Evolutionary conservation across 2,888 invertebrate genomes (phyloP).

Genomic region (Actias luna): DNA sequence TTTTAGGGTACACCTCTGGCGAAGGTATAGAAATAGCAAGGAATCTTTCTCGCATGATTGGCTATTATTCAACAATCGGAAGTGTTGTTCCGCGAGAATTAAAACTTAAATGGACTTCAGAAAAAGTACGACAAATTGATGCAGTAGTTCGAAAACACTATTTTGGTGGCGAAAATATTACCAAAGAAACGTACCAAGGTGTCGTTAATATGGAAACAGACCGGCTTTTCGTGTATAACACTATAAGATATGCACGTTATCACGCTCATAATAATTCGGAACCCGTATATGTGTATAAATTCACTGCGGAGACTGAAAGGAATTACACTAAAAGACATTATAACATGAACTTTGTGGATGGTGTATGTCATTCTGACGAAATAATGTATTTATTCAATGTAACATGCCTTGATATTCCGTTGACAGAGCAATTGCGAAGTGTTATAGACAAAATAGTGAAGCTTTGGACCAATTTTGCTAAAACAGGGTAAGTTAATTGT

Average conservation of each 20-base stretch:
- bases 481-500: slow-evolving; percentile 55
- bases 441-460: slow-evolving; percentile 53
- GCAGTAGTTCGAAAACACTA: slow-evolving; percentile 60
- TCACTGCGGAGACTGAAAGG: slow-evolving; percentile 64
- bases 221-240: slow-evolving; percentile 61
- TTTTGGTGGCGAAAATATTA: slow-evolving; percentile 51
- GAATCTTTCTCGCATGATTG: slow-evolving; percentile 43
- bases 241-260: slow-evolving; percentile 60
- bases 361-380: slow-evolving; percentile 73
- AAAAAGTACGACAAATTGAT: slow-evolving; percentile 47
- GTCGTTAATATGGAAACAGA: slow-evolving; percentile 59
- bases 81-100: slow-evolving; percentile 68
- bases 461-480: slow-evolving; percentile 68
- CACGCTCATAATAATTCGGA: slow-evolving; percentile 37
- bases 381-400: slow-evolving; percentile 65
- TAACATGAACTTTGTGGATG: slow-evolving; percentile 55
- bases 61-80: slow-evolving; percentile 45
- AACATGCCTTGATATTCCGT: slow-evolving; percentile 58
- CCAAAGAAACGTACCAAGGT: slow-evolving; percentile 49
- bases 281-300: slow-evolving; percentile 65
- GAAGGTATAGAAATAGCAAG: slow-evolving; percentile 72
- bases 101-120: slow-evolving; percentile 51
- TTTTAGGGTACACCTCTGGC: slow-evolving; percentile 68
- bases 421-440: slow-evolving; percentile 52
- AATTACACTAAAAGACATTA: slow-evolving; percentile 63